Evolutionary conservation across 2,113 vertebrate genomes (phyloP).

Genomic region (Caloenas nicobarica): DNA sequence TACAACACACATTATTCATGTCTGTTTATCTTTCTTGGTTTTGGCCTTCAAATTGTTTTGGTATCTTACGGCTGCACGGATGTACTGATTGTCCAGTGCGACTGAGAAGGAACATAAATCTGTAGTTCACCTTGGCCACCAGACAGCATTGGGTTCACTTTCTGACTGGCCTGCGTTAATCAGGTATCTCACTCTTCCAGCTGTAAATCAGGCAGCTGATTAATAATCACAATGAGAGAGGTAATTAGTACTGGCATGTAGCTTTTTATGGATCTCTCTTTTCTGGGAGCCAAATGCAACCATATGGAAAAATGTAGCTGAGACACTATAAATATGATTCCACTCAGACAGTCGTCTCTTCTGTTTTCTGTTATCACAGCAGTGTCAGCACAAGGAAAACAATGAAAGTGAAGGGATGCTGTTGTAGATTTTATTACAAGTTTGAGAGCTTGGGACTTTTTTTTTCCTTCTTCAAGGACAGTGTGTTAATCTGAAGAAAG

Average conservation of each 20-base stretch:
- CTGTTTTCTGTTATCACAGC: conserved; percentile 44
- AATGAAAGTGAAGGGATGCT: conserved; percentile 59
- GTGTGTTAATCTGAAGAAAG: conserved; percentile 48
- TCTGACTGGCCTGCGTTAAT: background rate
- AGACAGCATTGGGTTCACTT: background rate
- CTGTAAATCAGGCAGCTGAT: conserved; percentile 59
- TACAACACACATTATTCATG: background rate
- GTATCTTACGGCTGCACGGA: background rate
- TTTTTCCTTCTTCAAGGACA: conserved; percentile 41
- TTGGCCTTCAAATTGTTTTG: conserved; percentile 50
- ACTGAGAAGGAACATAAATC: conserved; percentile 49
- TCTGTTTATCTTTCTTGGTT: conserved; percentile 7
- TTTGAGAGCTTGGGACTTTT: background rate
- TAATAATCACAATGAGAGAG: conserved; percentile 46
- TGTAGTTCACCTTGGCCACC: conserved; percentile 48
- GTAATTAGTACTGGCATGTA: conserved; percentile 56
- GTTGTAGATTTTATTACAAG: conserved; percentile 37
- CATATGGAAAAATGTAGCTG: conserved; percentile 50
- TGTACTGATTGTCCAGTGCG: background rate
- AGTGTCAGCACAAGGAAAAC: conserved; percentile 55
- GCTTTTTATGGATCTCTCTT: conserved; percentile 48
- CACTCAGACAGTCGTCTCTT: conserved; percentile 4
- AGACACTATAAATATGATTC: conserved; percentile 33
- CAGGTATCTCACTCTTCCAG: conserved; percentile 2
- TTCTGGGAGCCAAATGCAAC: conserved; percentile 35